Evolutionary conservation across 1,140 invertebrate genomes (phyloP), one percentile per base, ranked within the genome.

Genomic region (Trachymyrmex septentrionalis): DNA sequence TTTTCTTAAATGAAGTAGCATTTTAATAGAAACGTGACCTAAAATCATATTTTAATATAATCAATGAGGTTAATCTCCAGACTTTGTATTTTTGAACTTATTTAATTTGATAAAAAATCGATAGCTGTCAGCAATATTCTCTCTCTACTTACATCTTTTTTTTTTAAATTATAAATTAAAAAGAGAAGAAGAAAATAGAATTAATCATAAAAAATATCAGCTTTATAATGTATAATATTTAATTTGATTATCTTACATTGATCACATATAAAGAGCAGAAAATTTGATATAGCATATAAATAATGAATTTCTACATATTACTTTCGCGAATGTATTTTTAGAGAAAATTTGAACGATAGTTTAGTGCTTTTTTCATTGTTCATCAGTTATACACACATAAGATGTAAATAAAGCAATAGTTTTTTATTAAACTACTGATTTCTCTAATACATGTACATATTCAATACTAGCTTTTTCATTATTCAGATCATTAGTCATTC

Each of bases 331-430:
- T 19, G 21, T 38, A 81, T 14, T 73, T 72, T 57, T 61, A 24
- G 30, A 73, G 24, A 44, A 82, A 61, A 73, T 73, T 48, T 3
- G 72, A 82, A 4, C 21, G 19, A 82, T 48, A 12, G 0, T 34
- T 48, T 14, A n/a, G 9, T 38, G 10, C 12, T 50, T 66, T 16
- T 6, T 24, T 50, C 19, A 27, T 53, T 44, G 44, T 1, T 80
- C 44, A 66, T 78, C 44, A 80, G 66, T 67, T 67, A 67, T 66
- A n/a, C 16, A 21, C 53, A 59, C 10, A 38, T 12, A 67, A 78
- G 7, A 48, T 30, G 21, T 48, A 1, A 19, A 19, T 30, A 14
- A 64, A 30, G 0, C 12, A 63, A 78, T 66, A 63, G 7, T 21
- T 77, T 19, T 50, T n/a, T 19, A 38, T 66, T 38, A 2, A 9